Conservation (phyloP, 1,140 invertebrate genomes). For the Ectropis grisescens region DNA sequence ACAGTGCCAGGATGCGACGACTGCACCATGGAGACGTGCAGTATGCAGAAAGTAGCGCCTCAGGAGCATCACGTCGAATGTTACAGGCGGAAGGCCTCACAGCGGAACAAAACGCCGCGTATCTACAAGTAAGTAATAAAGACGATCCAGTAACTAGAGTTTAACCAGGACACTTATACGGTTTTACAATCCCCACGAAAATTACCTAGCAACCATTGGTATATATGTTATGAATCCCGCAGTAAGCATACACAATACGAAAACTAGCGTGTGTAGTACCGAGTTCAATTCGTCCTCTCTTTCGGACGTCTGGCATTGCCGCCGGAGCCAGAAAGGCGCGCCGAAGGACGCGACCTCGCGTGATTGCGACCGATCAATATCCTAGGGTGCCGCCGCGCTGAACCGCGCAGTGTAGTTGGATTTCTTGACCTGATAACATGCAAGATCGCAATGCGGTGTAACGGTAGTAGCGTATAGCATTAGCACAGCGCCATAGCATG, state of each 20-base stretch:
- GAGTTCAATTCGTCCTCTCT: no score
- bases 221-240: no score
- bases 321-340: constrained; percentile 49
- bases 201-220: no score
- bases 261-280: no score
- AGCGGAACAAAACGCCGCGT: constrained; percentile 58
- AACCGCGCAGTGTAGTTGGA: constrained; percentile 38
- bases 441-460: neutral
- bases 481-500: constrained; percentile 25
- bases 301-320: neutral
- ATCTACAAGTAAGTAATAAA: constrained; percentile 49
- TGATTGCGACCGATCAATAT: constrained; percentile 53
- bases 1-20: constrained; percentile 83
- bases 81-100: constrained; percentile 57
- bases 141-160: no score
- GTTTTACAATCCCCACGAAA: no score
- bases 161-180: no score
- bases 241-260: no score
- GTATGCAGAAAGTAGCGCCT: constrained; percentile 73
- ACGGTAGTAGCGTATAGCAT: constrained; percentile 15
- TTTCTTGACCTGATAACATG: constrained; percentile 42
- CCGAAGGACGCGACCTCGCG: constrained; percentile 64
- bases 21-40: constrained; percentile 84
- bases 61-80: constrained; percentile 48
- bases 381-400: constrained; percentile 30